Conservation (phyloP, 2,113 vertebrate species). For the Amblyopsis rosae region DNA sequence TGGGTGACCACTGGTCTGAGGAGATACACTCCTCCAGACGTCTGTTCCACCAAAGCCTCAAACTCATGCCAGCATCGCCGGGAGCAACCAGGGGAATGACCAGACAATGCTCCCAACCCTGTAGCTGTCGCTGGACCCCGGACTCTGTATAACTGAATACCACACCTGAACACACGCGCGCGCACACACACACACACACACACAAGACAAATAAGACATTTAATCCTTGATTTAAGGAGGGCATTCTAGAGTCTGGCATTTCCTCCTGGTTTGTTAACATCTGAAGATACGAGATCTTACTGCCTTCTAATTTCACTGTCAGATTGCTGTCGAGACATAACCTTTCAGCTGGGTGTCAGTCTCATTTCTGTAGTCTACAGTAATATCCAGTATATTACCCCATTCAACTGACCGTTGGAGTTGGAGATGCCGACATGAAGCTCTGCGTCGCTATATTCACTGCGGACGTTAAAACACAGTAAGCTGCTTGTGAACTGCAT, state of each 20-base stretch:
- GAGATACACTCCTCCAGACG: slow-evolving; percentile 79
- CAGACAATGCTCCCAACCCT: slow-evolving; percentile 83
- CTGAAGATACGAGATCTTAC: too few relatives aligned
- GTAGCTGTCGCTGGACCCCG: slow-evolving; percentile 68
- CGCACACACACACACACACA: slow-evolving; percentile 3
- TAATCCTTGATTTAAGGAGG: too few relatives aligned
- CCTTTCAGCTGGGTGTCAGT: too few relatives aligned
- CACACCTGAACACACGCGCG: slow-evolving; percentile 65
- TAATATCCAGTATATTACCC: background rate
- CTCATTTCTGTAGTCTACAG: too few relatives aligned
- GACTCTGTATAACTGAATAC: slow-evolving; percentile 79
- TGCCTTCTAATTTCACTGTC: background rate
- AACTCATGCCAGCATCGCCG: slow-evolving; percentile 57
- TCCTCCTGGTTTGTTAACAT: too few relatives aligned
- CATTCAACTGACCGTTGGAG: slow-evolving; percentile 63
- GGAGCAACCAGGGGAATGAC: slow-evolving; percentile 76
- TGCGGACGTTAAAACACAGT: slow-evolving; percentile 11
- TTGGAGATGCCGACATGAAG: slow-evolving; percentile 84
- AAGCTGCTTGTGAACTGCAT: background rate
- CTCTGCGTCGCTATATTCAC: slow-evolving; percentile 66
- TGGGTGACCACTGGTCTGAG: slow-evolving; percentile 71
- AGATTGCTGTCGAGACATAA: background rate
- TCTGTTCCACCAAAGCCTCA: slow-evolving; percentile 77
- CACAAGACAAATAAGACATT: background rate
- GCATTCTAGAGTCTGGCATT: too few relatives aligned